Evolutionary conservation across 2,888 invertebrate genomes (phyloP), one percentile per base, ranked within the genome.

Genomic region (Pelosia muscerda): DNA sequence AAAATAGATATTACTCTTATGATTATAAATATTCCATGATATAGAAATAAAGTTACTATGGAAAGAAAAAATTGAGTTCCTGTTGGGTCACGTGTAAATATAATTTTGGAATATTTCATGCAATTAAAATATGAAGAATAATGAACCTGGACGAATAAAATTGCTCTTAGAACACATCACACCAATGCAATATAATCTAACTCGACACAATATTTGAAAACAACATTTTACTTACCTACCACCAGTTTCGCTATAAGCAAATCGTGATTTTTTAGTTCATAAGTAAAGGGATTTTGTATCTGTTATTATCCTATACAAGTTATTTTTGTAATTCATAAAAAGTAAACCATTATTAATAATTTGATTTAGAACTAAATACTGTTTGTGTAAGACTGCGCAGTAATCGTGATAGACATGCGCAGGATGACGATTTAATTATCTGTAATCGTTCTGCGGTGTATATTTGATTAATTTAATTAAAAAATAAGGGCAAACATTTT

Each of bases 221-320:
- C 69, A 68, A 63, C 62, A 68, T 62, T 71, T 57, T 69, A 22
- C 10, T 70, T 54, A 54, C 2, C 54, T 54, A 73, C 68, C 72
- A 76, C 77, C 74, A 75, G 71, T 72, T 77, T 70, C 57, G 71
- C 73, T 75, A 81, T 86, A 86, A 86, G 85, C 74, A 72, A 83
- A 84, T 84, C 73, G 81, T 88, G 83, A 86, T 86, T 82, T 15
- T 74, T 82, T 85, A 86, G 84, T 77, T 78, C 53, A 63, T 87
- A 88, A 86, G 86, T 75, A 66, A 80, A 78, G 68, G 73, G 75
- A 73, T 77, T 77, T 62, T 76, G 73, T 77, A 75, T 68, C 57
- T 66, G 63, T 72, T 70, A 68, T 26, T 55, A 26, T 61, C 58
- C 65, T 68, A 59, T 68, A 74, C 64, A 49, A 70, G 60, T 75